A percentile compares a stretch with the other conserved stretches of the same genome.
Evolutionary conservation across 2,797 vertebrate genomes (phyloP).

Genomic region (Labeo calbasu): DNA sequence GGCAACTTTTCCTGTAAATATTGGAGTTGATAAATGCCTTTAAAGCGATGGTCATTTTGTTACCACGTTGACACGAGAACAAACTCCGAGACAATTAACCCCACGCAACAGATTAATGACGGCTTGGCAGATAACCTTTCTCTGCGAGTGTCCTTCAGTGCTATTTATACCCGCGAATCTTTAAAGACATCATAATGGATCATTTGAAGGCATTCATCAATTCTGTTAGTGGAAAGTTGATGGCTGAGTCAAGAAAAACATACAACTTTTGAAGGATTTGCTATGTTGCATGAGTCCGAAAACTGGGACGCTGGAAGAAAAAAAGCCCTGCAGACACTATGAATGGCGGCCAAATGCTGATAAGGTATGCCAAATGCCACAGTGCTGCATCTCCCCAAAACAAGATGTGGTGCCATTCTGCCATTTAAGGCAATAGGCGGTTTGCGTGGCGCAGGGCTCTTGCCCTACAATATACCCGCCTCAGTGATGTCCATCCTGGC

Average conservation of each 20-base stretch:
- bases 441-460: constrained; percentile 53
- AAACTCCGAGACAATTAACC: constrained; percentile 58
- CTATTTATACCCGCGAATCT: constrained; percentile 73
- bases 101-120: constrained; percentile 71
- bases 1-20: constrained; percentile 25
- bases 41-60: constrained; percentile 48
- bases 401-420: constrained; percentile 70
- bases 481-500: constrained; percentile 73
- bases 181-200: constrained; percentile 73
- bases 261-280: constrained; percentile 66
- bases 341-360: constrained; percentile 71
- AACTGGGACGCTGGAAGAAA: constrained; percentile 52
- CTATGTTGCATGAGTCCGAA: constrained; percentile 46
- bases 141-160: constrained; percentile 68
- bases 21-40: constrained; percentile 39
- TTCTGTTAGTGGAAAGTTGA: constrained; percentile 63
- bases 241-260: constrained; percentile 65
- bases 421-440: constrained; percentile 64
- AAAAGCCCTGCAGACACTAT: constrained; percentile 68
- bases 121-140: constrained; percentile 58
- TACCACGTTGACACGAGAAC: constrained; percentile 51
- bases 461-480: constrained; percentile 66
- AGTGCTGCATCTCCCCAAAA: constrained; percentile 65
- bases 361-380: constrained; percentile 66
- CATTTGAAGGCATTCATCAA: constrained; percentile 72